A percentile compares a stretch with the other conserved stretches of the same genome.
phyloP scores from a whole-genome alignment of 2,797 vertebrate species.

The Sebastolobus alascanus region DNA sequence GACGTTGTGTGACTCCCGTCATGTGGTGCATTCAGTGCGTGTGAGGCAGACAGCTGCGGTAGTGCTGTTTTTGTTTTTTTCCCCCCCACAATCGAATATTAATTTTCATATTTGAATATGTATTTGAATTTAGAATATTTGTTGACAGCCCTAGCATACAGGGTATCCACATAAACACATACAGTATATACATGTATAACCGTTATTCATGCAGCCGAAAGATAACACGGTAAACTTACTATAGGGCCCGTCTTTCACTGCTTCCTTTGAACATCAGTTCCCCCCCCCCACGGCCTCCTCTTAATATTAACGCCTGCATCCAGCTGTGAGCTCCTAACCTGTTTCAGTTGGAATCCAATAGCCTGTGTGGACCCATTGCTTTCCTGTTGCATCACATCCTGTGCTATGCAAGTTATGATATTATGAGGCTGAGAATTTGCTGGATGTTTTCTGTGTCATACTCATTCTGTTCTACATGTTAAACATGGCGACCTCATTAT shows the following conservation, averaged over 20 bases:
- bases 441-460: slow-evolving; percentile 42
- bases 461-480: slow-evolving; percentile 31
- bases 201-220: slow-evolving; percentile 3
- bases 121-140: too few species aligned
- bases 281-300: slow-evolving; percentile 30
- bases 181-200: not conserved
- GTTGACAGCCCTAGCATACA: not conserved
- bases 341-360: slow-evolving; percentile 70
- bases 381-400: slow-evolving; percentile 79
- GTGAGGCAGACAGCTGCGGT: too few species aligned
- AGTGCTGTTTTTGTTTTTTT: too few species aligned
- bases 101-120: too few species aligned
- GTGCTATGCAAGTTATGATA: slow-evolving; percentile 48
- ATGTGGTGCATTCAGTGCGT: too few species aligned
- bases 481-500: not conserved
- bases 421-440: slow-evolving; percentile 44
- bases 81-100: accelerated
- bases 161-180: not conserved
- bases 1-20: too few species aligned
- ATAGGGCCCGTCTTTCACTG: slow-evolving; percentile 27
- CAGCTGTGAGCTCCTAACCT: slow-evolving; percentile 67
- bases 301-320: slow-evolving; percentile 68
- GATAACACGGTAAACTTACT: slow-evolving; percentile 25
- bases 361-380: slow-evolving; percentile 70
- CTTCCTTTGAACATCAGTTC: slow-evolving; percentile 67